Evolutionary conservation across 2,888 invertebrate species (phyloP), one percentile per base, ranked within the genome.

Genomic region (Lissonota sp.): DNA sequence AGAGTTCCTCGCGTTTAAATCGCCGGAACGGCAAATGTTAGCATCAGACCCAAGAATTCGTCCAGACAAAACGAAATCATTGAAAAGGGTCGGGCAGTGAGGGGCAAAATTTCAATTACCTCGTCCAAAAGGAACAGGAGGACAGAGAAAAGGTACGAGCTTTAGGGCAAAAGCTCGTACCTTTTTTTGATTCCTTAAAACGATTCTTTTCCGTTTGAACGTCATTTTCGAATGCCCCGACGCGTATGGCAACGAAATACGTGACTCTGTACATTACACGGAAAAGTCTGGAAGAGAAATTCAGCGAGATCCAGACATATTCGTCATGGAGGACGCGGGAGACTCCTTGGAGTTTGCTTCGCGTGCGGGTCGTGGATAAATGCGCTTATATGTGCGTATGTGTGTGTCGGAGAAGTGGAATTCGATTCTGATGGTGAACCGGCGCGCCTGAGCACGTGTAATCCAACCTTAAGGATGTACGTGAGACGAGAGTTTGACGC

Each of bases 391-490:
- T 8, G 44, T 8, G 44, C 1, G 44, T 8, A 4, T 8, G 44
- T 8, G 44, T 8, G 49, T 75, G 51, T 66, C 14, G 63, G 53
- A 71, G 75, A 76, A 62, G 53, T 67, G 62, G 76, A 66, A 76
- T 80, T 76, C 72, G 69, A 80, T 76, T 57, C 57, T 40, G 63
- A 71, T 69, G 63, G 72, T 63, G 63, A 63, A 63, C 62, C 14
- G 39, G 12, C 53, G 53, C 70, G 12, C 46, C 58, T 55, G 60
- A 51, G 76, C 67, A 76, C 71, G 80, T 80, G 80, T 80, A 80
- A 76, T 80, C 67, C 72, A 63, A 80, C 72, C 69, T 80, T 76
- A 76, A 76, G 80, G 69, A 76, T 72, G 66, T 69, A 76, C 72
- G 76, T 63, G 80, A 80, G 63, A 69, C 72, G 76, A 49, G 70